Conservation (phyloP, 2,113 vertebrate species). For the Glaucomys volans region DNA sequence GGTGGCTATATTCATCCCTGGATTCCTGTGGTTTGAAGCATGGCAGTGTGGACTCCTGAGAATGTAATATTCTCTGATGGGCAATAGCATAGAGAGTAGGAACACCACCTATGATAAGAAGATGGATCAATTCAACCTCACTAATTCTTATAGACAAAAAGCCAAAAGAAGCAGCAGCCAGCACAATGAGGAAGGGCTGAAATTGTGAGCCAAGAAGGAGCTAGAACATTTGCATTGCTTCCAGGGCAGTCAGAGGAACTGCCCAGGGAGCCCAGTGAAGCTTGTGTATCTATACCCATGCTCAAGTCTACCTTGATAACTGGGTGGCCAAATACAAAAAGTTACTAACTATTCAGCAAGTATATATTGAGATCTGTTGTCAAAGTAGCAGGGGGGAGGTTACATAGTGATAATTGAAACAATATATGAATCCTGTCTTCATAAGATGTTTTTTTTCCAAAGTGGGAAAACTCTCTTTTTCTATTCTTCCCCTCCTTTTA, state of each 20-base stretch:
- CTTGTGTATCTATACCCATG: background rate
- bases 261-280: background rate
- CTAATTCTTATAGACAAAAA: background rate
- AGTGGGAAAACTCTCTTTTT: background rate
- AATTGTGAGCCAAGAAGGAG: background rate
- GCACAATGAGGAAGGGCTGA: background rate
- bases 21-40: background rate
- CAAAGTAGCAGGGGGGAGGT: background rate
- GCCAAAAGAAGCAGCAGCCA: background rate
- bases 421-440: background rate
- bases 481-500: background rate
- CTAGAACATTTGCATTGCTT: background rate
- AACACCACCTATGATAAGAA: background rate
- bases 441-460: background rate
- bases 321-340: background rate
- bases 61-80: background rate
- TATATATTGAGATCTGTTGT: background rate
- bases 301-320: background rate
- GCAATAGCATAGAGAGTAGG: background rate
- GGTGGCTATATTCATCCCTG: background rate
- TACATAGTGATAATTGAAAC: background rate
- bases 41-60: background rate
- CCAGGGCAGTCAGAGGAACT: background rate
- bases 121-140: background rate
- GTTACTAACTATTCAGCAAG: background rate